Evolutionary conservation across 2,113 vertebrate species (phyloP), one percentile per base, ranked within the genome.

Genomic region (Chauna torquata): DNA sequence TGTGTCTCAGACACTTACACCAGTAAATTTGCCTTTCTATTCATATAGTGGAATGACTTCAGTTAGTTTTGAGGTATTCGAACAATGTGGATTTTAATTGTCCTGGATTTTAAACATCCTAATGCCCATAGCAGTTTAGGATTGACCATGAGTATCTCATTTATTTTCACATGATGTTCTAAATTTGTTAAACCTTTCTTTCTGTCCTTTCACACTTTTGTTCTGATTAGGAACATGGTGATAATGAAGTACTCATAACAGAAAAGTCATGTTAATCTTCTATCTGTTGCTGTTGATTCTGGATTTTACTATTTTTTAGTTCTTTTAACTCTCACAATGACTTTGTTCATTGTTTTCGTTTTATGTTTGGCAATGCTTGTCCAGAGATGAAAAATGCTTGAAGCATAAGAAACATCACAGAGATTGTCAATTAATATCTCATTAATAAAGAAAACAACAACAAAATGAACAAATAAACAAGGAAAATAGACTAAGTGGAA

Each of bases 361-460:
- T 91, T 47, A 94, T 93, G 61, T 80, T 94, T 90, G 28, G 69
- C 36, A 92, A 81, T 40, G 52, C 64, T 92, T 18, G 15, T 92
- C 81, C 64, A 82, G 74, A 95, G 90, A 90, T 92, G 36, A 82
- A 95, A 84, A 93, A 71, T 61, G 40, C 83, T 94, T 87, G 89
- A 90, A 82, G 45, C 65, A 38, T 77, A 90, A 72, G 68, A 95
- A 92, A 96, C 82, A 91, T 88, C 84, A 95, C 70, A 92, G 70
- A 86, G 69, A 15, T 47, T 68, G 89, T 82, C 96, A 97, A 97
- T 96, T 97, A 97, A 94, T 96, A 72, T 45, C 95, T 87, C 91
- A 91, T 94, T 96, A 96, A 92, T 94, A 94, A 93, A 78, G 82
- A 92, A 94, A 95, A 90, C 72, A 94, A 95, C 77, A 93, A 82